Conservation (phyloP, 2,888 invertebrate species). For the Muscina levida region DNA sequence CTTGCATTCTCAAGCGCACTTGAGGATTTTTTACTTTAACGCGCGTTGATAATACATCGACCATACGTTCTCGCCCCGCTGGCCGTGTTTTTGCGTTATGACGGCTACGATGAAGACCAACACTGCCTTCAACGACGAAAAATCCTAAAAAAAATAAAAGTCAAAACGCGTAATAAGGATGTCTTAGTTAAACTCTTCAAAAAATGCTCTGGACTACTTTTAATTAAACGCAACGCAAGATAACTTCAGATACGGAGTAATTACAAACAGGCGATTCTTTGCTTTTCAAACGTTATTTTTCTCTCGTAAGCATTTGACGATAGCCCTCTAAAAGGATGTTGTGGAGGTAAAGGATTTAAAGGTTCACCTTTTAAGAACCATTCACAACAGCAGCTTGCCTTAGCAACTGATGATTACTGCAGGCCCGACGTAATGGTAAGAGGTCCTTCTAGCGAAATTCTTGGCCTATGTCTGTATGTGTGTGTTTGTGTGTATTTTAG, state of each 20-base stretch:
- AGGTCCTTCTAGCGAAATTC: conserved; percentile 23
- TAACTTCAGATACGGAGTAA: not conserved
- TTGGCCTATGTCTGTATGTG: not conserved
- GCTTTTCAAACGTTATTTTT: no score
- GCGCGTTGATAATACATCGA: conserved; percentile 62
- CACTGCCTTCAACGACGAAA: not conserved
- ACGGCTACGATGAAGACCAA: no score
- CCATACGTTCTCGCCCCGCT: conserved; percentile 39
- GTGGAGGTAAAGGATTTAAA: not conserved
- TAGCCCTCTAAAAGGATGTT: no score
- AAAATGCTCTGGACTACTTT: conserved; percentile 22
- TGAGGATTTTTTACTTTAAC: conserved; percentile 58
- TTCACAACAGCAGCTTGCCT: conserved; percentile 15
- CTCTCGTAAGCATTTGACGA: no score
- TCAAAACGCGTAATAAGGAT: conserved; percentile 63
- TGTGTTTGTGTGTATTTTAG: not conserved
- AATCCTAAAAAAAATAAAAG: conserved; percentile 42
- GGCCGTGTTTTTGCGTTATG: not conserved
- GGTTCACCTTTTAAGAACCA: conserved; percentile 45
- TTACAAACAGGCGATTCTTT: no score
- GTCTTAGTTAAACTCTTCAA: conserved; percentile 27
- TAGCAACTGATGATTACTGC: conserved; percentile 6
- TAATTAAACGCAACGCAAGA: conserved; percentile 19
- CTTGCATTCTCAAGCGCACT: conserved; percentile 62
- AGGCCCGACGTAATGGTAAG: conserved; percentile 55